Conservation (phyloP, 2,888 invertebrate genomes). For the Diaphora mendica region DNA sequence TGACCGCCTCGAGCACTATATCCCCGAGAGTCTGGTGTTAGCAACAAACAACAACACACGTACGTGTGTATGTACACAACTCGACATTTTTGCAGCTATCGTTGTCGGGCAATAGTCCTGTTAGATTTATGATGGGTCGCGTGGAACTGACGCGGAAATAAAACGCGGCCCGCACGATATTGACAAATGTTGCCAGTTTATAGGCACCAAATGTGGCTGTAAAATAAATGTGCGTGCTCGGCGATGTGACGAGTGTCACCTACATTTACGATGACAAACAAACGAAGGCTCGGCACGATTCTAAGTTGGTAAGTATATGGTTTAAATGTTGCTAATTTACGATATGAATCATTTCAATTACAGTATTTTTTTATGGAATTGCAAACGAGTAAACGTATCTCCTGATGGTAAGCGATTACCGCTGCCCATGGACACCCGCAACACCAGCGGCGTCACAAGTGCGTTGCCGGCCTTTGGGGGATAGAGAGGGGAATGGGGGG, state of each 20-base stretch:
- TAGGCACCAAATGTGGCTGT: slow-evolving; percentile 3
- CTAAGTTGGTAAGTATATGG: too few relatives aligned
- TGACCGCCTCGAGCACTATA: slow-evolving; percentile 4
- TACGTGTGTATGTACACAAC: background rate
- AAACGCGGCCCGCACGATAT: slow-evolving; percentile 31
- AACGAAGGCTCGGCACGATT: background rate
- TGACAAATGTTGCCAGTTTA: slow-evolving; percentile 35
- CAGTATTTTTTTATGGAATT: too few relatives aligned
- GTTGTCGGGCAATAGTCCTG: slow-evolving; percentile 29
- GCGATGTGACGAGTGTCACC: background rate
- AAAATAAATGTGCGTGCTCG: slow-evolving; percentile 5
- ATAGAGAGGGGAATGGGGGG: too few relatives aligned
- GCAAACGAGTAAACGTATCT: too few relatives aligned
- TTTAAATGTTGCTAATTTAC: background rate
- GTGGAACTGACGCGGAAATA: slow-evolving; percentile 37
- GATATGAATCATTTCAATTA: too few relatives aligned
- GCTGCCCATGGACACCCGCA: too few relatives aligned
- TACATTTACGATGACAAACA: background rate
- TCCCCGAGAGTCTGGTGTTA: background rate
- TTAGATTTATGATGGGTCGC: slow-evolving; percentile 38
- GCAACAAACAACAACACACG: background rate
- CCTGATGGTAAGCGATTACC: too few relatives aligned
- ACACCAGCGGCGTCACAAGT: too few relatives aligned
- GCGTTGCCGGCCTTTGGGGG: too few relatives aligned
- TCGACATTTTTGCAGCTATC: slow-evolving; percentile 5